phyloP scores from a whole-genome alignment of 2,113 vertebrate genomes.

The Ia io region DNA sequence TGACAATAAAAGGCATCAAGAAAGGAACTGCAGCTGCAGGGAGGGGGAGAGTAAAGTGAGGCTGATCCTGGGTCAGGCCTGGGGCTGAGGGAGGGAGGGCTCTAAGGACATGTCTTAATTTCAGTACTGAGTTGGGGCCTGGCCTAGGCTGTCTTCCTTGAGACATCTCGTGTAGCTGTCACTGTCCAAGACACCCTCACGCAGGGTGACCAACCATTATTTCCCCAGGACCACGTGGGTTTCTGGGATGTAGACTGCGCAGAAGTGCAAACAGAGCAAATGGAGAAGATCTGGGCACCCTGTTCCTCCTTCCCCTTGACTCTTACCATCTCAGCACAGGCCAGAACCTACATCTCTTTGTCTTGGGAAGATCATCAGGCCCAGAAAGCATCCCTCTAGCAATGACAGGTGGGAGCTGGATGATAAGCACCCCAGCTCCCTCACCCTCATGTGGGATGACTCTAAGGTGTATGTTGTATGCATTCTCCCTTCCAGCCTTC shows the following conservation, averaged over 20 bases:
- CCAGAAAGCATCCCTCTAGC: not conserved
- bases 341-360: not conserved
- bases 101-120: not conserved
- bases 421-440: not conserved
- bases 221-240: not conserved
- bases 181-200: not conserved
- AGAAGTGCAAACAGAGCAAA: not conserved
- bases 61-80: not conserved
- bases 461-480: not conserved
- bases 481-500: not conserved
- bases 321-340: not conserved
- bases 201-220: too few relatives aligned
- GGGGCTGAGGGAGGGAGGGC: too few relatives aligned
- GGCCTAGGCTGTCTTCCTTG: not conserved
- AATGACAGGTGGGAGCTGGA: not conserved
- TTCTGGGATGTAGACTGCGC: not conserved
- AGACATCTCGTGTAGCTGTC: not conserved
- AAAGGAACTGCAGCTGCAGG: not conserved
- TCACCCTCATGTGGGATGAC: not conserved
- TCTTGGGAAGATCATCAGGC: not conserved
- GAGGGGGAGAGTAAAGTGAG: not conserved
- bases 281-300: not conserved
- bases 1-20: slow-evolving; percentile 65
- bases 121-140: too few relatives aligned
- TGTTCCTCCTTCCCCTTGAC: not conserved